These are phyloP conservation scores for Parasteatoda lunata DNA, from an alignment of 2,888 invertebrate genomes.

Conservation along the genomic window DNA sequence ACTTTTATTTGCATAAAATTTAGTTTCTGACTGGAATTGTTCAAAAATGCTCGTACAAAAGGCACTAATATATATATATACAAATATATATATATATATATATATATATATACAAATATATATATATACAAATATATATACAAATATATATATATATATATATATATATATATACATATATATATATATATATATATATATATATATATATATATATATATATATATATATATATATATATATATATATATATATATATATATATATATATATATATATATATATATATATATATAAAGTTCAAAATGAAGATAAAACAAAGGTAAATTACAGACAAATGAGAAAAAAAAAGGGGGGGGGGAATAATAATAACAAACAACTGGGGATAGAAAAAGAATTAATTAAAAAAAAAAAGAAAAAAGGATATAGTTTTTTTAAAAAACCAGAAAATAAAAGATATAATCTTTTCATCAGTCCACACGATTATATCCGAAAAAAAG, in stretches of 20 bases:
- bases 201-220: conserved; percentile 19
- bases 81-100: conserved; percentile 17
- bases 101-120: conserved; percentile 16
- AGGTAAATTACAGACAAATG: no score
- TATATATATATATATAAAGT: no score
- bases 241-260: conserved; percentile 21
- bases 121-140: conserved; percentile 12
- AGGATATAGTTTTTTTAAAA: no score
- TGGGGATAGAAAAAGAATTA: no score
- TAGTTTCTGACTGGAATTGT: neutral
- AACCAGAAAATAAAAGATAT: no score
- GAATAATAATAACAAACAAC: no score
- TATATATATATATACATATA: conserved; percentile 13
- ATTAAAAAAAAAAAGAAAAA: no score
- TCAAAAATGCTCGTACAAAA: neutral
- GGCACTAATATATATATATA: conserved; percentile 6
- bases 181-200: conserved; percentile 18
- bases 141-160: conserved; percentile 17
- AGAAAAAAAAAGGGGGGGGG: no score
- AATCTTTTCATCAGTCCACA: no score
- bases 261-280: no score
- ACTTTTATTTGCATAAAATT: neutral
- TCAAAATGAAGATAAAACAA: no score
- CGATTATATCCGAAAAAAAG: no score
- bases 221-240: conserved; percentile 11